These are phyloP conservation scores for Pangasianodon hypophthalmus DNA, from an alignment of 2,113 vertebrate genomes.

Conservation along the genomic window DNA sequence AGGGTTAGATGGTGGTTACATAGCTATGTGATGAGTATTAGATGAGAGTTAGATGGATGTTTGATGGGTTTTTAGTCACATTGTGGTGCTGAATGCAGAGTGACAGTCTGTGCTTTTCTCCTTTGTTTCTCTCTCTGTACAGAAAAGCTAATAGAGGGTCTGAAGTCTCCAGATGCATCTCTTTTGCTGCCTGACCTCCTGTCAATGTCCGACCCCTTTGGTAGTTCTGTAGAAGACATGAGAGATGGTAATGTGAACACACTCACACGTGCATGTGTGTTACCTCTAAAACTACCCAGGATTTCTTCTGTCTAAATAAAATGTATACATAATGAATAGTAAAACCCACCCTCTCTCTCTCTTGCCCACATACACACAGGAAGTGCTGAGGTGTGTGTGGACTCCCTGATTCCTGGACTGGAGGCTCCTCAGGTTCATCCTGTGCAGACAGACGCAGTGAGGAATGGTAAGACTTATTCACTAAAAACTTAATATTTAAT, in stretches of 20 bases:
- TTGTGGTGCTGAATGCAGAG: not conserved
- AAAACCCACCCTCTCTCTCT: not conserved
- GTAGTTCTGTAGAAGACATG: constrained; percentile 81
- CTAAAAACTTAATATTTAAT: not conserved
- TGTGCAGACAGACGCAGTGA: constrained; percentile 76
- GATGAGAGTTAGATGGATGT: not conserved
- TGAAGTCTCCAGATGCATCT: constrained; percentile 94
- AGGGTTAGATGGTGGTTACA: too few species aligned
- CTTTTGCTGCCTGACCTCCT: constrained; percentile 94
- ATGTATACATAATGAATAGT: not conserved
- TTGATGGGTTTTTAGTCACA: not conserved
- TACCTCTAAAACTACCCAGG: not conserved
- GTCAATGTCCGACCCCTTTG: constrained; percentile 92
- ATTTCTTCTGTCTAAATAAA: not conserved
- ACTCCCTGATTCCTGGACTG: constrained; percentile 84
- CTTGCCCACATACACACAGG: not conserved
- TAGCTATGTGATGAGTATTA: too few species aligned
- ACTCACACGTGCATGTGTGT: not conserved
- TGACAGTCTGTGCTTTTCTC: not conserved
- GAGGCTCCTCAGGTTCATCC: constrained; percentile 77
- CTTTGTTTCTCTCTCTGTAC: constrained; percentile 20
- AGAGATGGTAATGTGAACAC: constrained; percentile 67
- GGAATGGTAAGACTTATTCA: constrained; percentile 76
- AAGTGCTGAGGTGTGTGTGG: constrained; percentile 72
- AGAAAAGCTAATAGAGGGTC: constrained; percentile 99